Evolutionary conservation across 2,888 invertebrate genomes (phyloP), one percentile per base, ranked within the genome.

Genomic region (Plagodis dolabraria): DNA sequence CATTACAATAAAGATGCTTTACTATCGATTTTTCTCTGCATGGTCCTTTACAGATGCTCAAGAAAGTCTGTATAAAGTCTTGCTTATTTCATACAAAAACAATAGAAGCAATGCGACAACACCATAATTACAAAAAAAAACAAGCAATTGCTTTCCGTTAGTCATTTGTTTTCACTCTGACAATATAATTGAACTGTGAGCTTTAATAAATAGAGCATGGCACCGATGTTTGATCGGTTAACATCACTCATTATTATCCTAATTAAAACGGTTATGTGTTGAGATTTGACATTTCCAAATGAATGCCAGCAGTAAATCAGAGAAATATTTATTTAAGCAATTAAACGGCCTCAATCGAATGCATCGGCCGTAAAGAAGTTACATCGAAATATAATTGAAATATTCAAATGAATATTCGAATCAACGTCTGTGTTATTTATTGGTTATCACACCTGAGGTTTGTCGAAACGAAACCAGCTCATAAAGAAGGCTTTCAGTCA

Each of bases 261-360:
- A 36, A 36, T 36, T 36, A 36, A 42, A 42, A 42, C n/a, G n/a
- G 10, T 42, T 10, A n/a, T n/a, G 35, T 47, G 38, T 50, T 33
- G 33, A 38, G 38, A 51, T 47, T 45, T 34, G 40, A 46, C 40
- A 40, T 52, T 51, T 50, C n/a, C 10, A 46, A 62, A 55, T 52
- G 40, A 55, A 62, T 52, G 57, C n/a, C 57, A 60, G 62, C 66
- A 66, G 71, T 79, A 78, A 78, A 81, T 79, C 78, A 77, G 71
- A 69, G 46, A 71, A 72, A 77, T 77, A 81, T 80, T 81, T 79
- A 82, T 80, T 79, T 75, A 72, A 76, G 76, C 80, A 81, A 84
- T 78, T 77, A 82, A 82, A 81, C 79, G 77, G 79, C 78, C 77
- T 75, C 79, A 73, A 73, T 78, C 70, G 68, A 69, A 71, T 60